A percentile compares a stretch with the other conserved stretches of the same genome.
These are phyloP conservation scores for Drosophila grimshawi DNA, from an alignment of 1,140 invertebrate species.

Conservation along the genomic window DNA sequence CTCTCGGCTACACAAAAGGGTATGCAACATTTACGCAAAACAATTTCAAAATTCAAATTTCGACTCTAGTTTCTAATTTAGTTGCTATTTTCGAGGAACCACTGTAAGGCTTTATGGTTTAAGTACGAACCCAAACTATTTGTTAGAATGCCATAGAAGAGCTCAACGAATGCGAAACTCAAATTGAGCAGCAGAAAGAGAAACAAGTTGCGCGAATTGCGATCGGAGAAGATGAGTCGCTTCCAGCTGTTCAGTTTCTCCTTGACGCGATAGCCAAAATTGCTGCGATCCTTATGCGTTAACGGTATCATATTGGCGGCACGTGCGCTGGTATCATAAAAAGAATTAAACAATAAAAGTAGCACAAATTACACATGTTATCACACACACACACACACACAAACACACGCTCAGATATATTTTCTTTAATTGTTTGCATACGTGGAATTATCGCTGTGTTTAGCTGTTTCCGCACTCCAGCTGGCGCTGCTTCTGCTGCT, in stretches of 20 bases:
- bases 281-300: constrained; percentile 90
- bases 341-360: constrained; percentile 1
- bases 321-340: constrained; percentile 23
- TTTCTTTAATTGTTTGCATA: constrained; percentile 69
- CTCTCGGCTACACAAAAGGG: no score
- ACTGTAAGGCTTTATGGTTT: neutral
- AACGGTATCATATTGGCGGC: constrained; percentile 87
- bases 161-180: constrained; percentile 98
- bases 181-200: constrained; percentile 97
- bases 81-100: neutral
- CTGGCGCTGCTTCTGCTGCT: constrained; percentile 31
- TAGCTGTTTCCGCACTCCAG: constrained; percentile 41
- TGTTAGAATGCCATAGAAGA: constrained; percentile 97
- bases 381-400: constrained; percentile 45
- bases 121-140: constrained; percentile 92
- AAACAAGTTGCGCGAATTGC: constrained; percentile 96
- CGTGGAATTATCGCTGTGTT: constrained; percentile 72
- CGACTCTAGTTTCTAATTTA: neutral
- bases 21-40: no score
- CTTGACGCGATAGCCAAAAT: constrained; percentile 87
- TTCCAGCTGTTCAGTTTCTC: constrained; percentile 91
- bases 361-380: constrained; percentile 27
- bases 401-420: constrained; percentile 6
- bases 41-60: no score
- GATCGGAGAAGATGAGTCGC: constrained; percentile 96